A percentile compares a stretch with the other conserved stretches of the same genome.
Evolutionary conservation across 2,888 invertebrate species (phyloP).

Genomic region (Nysson spinosus): DNA sequence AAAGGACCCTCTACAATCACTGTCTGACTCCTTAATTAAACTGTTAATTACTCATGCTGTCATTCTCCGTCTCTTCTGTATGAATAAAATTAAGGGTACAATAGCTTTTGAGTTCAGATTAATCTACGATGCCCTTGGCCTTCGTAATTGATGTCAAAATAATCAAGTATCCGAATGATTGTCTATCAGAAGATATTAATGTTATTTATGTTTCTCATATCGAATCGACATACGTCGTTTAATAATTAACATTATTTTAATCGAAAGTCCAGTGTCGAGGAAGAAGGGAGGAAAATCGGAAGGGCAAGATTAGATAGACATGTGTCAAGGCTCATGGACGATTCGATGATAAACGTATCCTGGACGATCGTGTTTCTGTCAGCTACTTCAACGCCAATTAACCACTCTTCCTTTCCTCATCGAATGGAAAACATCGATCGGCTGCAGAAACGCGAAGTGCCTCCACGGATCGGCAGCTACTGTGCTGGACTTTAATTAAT

Average conservation of each 20-base stretch:
- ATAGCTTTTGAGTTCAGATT: too few relatives aligned
- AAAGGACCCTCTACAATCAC: slow-evolving; percentile 10
- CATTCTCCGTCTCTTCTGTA: not conserved
- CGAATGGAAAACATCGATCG: slow-evolving; percentile 48
- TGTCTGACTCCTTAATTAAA: slow-evolving; percentile 12
- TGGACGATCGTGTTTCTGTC: slow-evolving; percentile 53
- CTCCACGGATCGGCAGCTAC: slow-evolving; percentile 26
- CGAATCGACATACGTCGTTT: too few relatives aligned
- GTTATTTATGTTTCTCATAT: too few relatives aligned
- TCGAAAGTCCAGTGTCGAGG: not conserved
- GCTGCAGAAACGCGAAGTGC: slow-evolving; percentile 19
- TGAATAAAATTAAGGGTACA: too few relatives aligned
- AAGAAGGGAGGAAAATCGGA: slow-evolving; percentile 12
- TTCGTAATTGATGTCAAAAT: too few relatives aligned
- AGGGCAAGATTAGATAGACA: slow-evolving; percentile 8
- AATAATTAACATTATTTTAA: too few relatives aligned
- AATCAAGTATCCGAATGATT: too few relatives aligned
- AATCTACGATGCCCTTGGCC: too few relatives aligned
- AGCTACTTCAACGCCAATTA: slow-evolving; percentile 56
- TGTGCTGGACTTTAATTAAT: slow-evolving; percentile 40
- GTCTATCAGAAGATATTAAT: too few relatives aligned
- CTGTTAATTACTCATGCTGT: slow-evolving; percentile 9
- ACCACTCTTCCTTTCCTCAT: slow-evolving; percentile 47
- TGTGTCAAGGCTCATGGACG: slow-evolving; percentile 22
- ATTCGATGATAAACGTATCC: slow-evolving; percentile 47